phyloP scores from a whole-genome alignment of 2,888 invertebrate species.

The Zaprionus lineosus region DNA sequence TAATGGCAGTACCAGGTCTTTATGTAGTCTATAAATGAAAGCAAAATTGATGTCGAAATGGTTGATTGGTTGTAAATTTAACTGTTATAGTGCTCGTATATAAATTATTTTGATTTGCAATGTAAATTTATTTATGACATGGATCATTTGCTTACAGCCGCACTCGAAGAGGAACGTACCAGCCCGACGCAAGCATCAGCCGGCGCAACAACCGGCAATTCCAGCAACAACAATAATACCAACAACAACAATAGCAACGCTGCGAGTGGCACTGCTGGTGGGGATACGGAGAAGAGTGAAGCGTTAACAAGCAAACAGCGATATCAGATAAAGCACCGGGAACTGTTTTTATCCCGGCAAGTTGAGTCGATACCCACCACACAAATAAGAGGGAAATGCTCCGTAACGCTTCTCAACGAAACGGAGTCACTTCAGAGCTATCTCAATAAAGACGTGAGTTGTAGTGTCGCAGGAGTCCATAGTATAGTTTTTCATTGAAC shows the following conservation, averaged over 20 bases:
- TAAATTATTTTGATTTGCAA: background rate
- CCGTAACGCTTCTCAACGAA: slow-evolving; percentile 99
- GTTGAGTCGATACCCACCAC: slow-evolving; percentile 99
- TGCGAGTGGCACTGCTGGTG: slow-evolving; percentile 73
- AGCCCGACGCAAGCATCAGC: slow-evolving; percentile 81
- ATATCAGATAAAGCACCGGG: slow-evolving; percentile 98
- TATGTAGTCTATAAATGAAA: slow-evolving; percentile 30
- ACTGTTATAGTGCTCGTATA: no score
- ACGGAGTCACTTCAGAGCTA: slow-evolving; percentile 98
- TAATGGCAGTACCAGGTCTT: slow-evolving; percentile 7
- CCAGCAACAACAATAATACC: slow-evolving; percentile 47
- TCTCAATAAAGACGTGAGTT: slow-evolving; percentile 95
- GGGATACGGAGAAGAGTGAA: slow-evolving; percentile 82
- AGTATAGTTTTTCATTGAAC: background rate
- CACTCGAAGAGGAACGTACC: slow-evolving; percentile 87
- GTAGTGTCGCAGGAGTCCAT: slow-evolving; percentile 67
- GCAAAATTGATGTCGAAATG: slow-evolving; percentile 32
- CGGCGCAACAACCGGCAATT: slow-evolving; percentile 50
- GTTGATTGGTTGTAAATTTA: slow-evolving; percentile 34
- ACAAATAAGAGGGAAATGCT: slow-evolving; percentile 99
- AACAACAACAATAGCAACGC: slow-evolving; percentile 38
- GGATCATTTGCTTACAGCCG: slow-evolving; percentile 84
- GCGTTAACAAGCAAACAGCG: slow-evolving; percentile 92
- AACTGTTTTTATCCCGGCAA: slow-evolving; percentile 98
- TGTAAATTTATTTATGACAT: background rate